Evolutionary conservation across 1,140 invertebrate genomes (phyloP), one percentile per base, ranked within the genome.

Genomic region (Helicoverpa armigera): DNA sequence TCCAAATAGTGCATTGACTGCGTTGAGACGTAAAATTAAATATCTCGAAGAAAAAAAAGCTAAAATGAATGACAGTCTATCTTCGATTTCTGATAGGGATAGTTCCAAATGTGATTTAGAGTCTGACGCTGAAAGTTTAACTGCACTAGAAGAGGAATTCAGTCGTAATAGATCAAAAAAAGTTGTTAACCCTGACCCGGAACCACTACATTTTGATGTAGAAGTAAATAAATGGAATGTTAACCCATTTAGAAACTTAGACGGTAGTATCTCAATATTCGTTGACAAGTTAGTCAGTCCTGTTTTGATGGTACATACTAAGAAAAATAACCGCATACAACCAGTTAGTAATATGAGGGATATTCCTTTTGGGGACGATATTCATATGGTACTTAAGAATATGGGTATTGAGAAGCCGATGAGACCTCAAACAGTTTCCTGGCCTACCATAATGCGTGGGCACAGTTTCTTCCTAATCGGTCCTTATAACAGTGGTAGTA

Each of bases 401-500:
- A 89, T 94, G 86, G 78, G 56, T 0, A 29, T 95, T 10, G 79
- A 85, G 16, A 75, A 72, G 3, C 90, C 91, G 0, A 94, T 91
- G 88, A 90, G 87, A 74, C 67, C 96, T 18, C 95, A 96, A 79
- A 89, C 89, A 1, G 91, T 95, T 12, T 91, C 93, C 0, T 96
- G 95, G 95, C 83, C 87, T 43, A 90, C 92, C 7, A 91, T 96
- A 75, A 84, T 95, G 51, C 86, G 95, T 7, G 93, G 94, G 0
- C 90, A 94, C 51, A 95, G 95, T 78, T 81, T 94, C 2, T 93
- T 95, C 63, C 86, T 95, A 80, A 86, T 96, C 0, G 89, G 93
- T 79, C 90, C 93, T 3, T 76, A 86, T 14, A 82, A 85, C 16
- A 93, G 95, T 78, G 96, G 96, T 1, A 96, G 96, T 85, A 95